Evolutionary conservation across 2,113 vertebrate genomes (phyloP).

Genomic region (Neodon shergylaensis): DNA sequence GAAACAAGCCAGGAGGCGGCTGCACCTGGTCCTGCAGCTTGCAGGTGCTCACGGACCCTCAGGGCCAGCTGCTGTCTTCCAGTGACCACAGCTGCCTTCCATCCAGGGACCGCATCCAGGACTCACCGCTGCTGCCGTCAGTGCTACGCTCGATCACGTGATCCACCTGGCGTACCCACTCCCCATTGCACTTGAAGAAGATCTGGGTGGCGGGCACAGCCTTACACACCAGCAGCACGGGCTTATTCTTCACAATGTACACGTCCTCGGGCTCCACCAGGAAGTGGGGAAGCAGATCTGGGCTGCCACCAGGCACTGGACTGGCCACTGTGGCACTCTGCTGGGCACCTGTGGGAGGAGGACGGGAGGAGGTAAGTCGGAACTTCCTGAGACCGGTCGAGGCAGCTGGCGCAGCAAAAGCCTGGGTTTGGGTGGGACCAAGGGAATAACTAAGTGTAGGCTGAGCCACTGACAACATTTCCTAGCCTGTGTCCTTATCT

Average conservation of each 20-base stretch:
- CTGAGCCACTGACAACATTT: neutral
- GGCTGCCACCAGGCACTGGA: constrained; percentile 87
- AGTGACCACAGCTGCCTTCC: no score
- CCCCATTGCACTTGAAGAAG: constrained; percentile 99
- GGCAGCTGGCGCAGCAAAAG: neutral
- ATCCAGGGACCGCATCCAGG: rapidly evolving
- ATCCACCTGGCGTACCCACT: constrained; percentile 98
- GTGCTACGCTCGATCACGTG: constrained; percentile 93
- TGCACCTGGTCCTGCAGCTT: no score
- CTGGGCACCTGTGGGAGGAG: constrained; percentile 89
- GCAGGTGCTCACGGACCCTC: neutral
- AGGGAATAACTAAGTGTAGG: neutral
- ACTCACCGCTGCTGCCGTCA: constrained; percentile 92
- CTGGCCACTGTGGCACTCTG: constrained; percentile 92
- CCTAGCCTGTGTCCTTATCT: neutral
- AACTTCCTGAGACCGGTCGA: neutral
- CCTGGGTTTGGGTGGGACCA: rapidly evolving
- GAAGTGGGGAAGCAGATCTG: constrained; percentile 96
- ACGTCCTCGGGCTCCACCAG: constrained; percentile 96
- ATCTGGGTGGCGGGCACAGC: constrained; percentile 97
- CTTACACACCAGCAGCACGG: constrained; percentile 95
- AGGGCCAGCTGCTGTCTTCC: no score
- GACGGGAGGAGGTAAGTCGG: neutral
- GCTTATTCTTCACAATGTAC: constrained; percentile 99
- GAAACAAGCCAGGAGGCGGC: neutral